These are phyloP conservation scores for Epizoanthus illoricatus DNA, from an alignment of 92 coral and sea anemone species.

Conservation along the genomic window DNA sequence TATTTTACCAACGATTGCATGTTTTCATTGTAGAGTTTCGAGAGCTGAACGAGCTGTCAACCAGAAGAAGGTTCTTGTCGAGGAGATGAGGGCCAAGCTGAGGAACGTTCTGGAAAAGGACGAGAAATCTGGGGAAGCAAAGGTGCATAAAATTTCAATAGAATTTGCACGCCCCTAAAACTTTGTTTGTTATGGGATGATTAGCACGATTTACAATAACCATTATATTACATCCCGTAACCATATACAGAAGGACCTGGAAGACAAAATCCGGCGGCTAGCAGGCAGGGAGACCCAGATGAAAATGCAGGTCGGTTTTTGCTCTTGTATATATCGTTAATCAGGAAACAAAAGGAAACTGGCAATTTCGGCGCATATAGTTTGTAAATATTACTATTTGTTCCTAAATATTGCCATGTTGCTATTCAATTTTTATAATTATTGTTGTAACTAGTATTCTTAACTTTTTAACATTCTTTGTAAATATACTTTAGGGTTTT, in stretches of 20 bases:
- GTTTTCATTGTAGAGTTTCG: constrained; percentile 25
- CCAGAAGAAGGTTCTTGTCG: constrained; percentile 87
- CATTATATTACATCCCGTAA: no score
- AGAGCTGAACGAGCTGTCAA: constrained; percentile 75
- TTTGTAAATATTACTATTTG: no score
- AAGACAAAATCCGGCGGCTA: constrained; percentile 64
- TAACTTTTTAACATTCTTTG: no score
- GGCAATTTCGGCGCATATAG: no score
- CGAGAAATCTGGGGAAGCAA: constrained; percentile 38
- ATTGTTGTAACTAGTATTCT: no score
- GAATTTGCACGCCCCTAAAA: not conserved
- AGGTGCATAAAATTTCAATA: constrained; percentile 11
- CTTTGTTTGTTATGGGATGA: not conserved
- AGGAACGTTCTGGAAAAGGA: constrained; percentile 64
- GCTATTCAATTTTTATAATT: no score
- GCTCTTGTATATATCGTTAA: no score
- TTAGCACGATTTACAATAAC: no score
- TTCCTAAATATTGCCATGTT: no score
- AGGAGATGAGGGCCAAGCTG: constrained; percentile 79
- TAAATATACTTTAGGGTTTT: no score
- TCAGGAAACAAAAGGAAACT: no score
- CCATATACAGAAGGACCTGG: constrained; percentile 55
- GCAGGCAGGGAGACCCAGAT: constrained; percentile 67
- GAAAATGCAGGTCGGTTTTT: constrained; percentile 57
- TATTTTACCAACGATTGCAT: not conserved